phyloP scores from a whole-genome alignment of 2,888 invertebrate genomes.

The Lampropteryx suffumata region DNA sequence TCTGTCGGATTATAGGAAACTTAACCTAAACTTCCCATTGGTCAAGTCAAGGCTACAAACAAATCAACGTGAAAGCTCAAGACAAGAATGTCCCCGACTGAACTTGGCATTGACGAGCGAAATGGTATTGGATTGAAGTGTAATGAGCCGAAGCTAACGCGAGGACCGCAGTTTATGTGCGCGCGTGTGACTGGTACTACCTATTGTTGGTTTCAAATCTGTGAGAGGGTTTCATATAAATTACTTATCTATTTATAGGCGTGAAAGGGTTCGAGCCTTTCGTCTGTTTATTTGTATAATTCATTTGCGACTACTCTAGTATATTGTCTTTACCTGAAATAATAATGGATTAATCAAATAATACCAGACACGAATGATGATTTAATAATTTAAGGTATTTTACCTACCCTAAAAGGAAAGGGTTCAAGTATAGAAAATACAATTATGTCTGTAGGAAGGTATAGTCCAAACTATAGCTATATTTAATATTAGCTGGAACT shows the following conservation, averaged over 20 bases:
- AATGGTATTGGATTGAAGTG: slow-evolving; percentile 65
- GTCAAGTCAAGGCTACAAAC: slow-evolving; percentile 66
- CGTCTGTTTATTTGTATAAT: neutral
- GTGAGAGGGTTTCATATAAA: neutral
- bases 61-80: slow-evolving; percentile 67
- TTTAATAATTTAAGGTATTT: too few relatives aligned
- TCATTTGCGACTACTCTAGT: too few relatives aligned
- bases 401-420: too few relatives aligned
- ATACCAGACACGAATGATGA: too few relatives aligned
- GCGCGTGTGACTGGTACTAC: slow-evolving; percentile 24
- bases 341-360: too few relatives aligned
- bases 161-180: slow-evolving; percentile 35
- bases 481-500: too few relatives aligned
- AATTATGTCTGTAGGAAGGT: too few relatives aligned
- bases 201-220: slow-evolving; percentile 11
- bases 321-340: too few relatives aligned
- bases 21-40: slow-evolving; percentile 33
- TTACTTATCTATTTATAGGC: slow-evolving; percentile 5
- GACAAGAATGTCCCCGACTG: slow-evolving; percentile 36
- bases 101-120: slow-evolving; percentile 69
- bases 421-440: too few relatives aligned
- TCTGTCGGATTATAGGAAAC: neutral
- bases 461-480: too few relatives aligned
- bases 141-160: slow-evolving; percentile 47
- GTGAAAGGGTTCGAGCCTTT: neutral